A percentile compares a stretch with the other conserved stretches of the same genome.
Conservation (phyloP, 2,113 vertebrate genomes). For the Pipa parva region DNA sequence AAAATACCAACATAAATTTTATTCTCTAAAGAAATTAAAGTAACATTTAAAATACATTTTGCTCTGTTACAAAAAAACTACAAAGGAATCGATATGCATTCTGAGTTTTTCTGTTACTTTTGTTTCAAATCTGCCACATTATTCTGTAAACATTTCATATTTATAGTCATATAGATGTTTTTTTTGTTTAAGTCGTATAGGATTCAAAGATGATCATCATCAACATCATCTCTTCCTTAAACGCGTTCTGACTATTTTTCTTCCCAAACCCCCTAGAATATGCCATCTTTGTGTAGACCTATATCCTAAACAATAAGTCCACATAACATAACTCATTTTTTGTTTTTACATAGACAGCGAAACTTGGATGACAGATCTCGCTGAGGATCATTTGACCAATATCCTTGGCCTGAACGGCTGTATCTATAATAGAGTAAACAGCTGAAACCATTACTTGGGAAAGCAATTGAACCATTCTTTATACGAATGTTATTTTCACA, state of each 20-base stretch:
- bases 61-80: no score
- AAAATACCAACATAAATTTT: no score
- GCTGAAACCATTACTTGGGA: conserved; percentile 19
- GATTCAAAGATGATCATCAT: not conserved
- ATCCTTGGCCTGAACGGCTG: conserved; percentile 5
- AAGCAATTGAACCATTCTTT: conserved; percentile 24
- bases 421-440: conserved; percentile 20
- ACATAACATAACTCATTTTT: not conserved
- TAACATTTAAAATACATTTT: no score
- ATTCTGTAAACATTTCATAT: no score
- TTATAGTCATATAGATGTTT: no score
- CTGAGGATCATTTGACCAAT: not conserved
- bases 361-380: not conserved
- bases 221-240: not conserved
- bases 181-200: not conserved
- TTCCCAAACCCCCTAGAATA: not conserved
- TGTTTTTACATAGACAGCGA: not conserved
- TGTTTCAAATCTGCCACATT: no score
- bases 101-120: no score
- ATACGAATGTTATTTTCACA: conserved; percentile 25
- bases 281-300: not conserved
- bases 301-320: not conserved
- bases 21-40: no score
- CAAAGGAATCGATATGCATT: no score
- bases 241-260: not conserved